A percentile compares a stretch with the other conserved stretches of the same genome.
phyloP scores from a whole-genome alignment of 23 tunicate genomes.

The Ascidia mentula region DNA sequence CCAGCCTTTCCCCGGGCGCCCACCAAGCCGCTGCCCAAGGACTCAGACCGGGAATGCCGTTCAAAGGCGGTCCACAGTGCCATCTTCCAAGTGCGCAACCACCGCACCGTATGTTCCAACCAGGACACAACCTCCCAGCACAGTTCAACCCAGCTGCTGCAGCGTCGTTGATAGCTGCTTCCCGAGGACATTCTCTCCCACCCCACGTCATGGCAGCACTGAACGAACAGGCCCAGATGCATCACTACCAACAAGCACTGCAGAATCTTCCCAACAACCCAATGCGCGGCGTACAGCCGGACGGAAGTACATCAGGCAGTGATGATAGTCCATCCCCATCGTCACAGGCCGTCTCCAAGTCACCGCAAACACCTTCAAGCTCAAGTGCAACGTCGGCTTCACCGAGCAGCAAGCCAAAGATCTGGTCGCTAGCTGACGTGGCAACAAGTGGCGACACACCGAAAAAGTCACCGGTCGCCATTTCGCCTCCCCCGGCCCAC shows the following conservation, averaged over 20 bases:
- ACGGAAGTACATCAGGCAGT: conserved; percentile 14
- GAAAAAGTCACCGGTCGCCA: conserved; percentile 15
- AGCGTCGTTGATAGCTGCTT: conserved; percentile 51
- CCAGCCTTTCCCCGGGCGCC: conserved; percentile 14
- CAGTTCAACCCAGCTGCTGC: conserved; percentile 55
- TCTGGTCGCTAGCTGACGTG: conserved; percentile 94
- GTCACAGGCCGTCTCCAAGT: conserved; percentile 2
- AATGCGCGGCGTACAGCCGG: conserved; percentile 3
- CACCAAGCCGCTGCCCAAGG: background rate
- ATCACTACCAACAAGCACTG: conserved; percentile 61
- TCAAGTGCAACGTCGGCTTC: conserved; percentile 47
- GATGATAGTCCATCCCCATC: conserved; percentile 10
- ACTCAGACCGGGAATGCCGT: conserved; percentile 46
- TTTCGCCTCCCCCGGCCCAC: background rate
- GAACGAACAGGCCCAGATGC: conserved; percentile 58
- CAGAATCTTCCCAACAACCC: conserved; percentile 39
- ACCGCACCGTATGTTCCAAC: conserved; percentile 33
- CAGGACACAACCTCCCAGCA: conserved; percentile 13
- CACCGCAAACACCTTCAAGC: conserved; percentile 13
- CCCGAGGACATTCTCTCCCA: conserved; percentile 48
- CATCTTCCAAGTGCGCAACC: conserved; percentile 20
- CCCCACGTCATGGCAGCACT: conserved; percentile 73
- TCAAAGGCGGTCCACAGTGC: conserved; percentile 19
- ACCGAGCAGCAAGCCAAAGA: conserved; percentile 66
- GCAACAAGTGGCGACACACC: conserved; percentile 66